Conservation (phyloP, 2,888 invertebrate genomes). For the Troides aeacus region DNA sequence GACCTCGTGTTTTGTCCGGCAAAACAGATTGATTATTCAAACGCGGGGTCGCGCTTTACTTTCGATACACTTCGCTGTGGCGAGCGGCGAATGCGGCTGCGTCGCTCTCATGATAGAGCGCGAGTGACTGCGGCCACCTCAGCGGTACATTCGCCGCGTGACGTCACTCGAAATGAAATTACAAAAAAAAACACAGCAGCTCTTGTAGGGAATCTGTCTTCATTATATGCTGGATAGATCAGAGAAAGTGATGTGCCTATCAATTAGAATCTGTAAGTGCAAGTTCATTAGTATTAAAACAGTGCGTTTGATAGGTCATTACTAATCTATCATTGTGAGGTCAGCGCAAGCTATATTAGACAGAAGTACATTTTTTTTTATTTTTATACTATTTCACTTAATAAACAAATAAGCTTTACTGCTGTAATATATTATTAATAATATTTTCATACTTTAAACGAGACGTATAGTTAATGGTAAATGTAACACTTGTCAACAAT, state of each 20-base stretch:
- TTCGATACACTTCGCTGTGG: constrained; percentile 34
- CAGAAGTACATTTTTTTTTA: no score
- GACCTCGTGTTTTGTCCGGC: constrained; percentile 38
- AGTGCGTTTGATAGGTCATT: constrained; percentile 35
- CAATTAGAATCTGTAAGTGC: constrained; percentile 64
- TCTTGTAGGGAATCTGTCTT: constrained; percentile 56
- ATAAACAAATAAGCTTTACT: no score
- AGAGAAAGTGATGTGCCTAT: constrained; percentile 61
- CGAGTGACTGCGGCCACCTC: constrained; percentile 57
- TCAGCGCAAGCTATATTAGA: neutral
- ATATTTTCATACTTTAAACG: no score
- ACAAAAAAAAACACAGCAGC: constrained; percentile 57
- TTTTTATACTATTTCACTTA: no score
- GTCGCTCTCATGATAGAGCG: constrained; percentile 61
- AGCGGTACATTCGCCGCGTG: constrained; percentile 58
- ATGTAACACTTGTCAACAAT: no score
- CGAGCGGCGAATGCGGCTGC: constrained; percentile 53
- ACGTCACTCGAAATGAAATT: constrained; percentile 69
- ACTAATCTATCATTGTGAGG: neutral
- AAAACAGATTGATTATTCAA: constrained; percentile 43
- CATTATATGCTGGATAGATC: constrained; percentile 48
- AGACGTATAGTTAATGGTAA: no score
- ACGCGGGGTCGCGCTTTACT: constrained; percentile 42
- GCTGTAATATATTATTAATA: no score
- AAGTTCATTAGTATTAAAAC: constrained; percentile 49